Base-by-base conservation (phyloP, 2,113 vertebrate genomes). In the Gavia stellata region DNA sequence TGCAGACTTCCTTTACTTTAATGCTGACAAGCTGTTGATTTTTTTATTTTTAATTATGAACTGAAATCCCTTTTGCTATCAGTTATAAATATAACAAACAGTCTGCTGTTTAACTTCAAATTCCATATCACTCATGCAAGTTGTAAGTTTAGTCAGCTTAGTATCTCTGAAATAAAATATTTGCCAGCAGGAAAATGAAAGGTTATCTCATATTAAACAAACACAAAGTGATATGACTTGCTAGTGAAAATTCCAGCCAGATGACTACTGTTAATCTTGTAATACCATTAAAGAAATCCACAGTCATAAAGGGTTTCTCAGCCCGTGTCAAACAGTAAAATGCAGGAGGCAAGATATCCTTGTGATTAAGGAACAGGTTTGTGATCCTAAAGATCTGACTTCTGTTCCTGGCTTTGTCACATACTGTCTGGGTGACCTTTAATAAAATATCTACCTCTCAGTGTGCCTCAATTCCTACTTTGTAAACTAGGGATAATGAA, bases 81-180 rank as follows among this genome's bases (percentile, higher is more conserved):
- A 91, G 61, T 90, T 94, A 71, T 71, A 88, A 92, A 90, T 75
- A 86, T 34, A 88, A 81, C 49, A 88, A 91, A 89, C 63, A 92
- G 25, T 34, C 89, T 84, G 65, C 81, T 86, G 67, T 81, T 96
- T 96, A 72, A 90, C 74, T 92, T 96, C 81, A 77, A 79, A 94
- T 94, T 93, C 42, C 83, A 17, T 70, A 84, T 94, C 90, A 52
- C 38, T 88, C 84, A 23, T 53, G 61, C 47, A 86, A 90, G 67
- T 73, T 91, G 84, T 86, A 92, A 90, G 70, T 91, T 95, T 62
- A 92, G 94, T 90, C 92, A 97, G 90, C 86, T 88, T 83, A 90
- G 53, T 94, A 96, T 84, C 88, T 90, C 94, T 55, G 67, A 90
- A 96, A 96, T 94, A 92, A 97, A 96, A 93, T 96, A 95, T 95